Evolutionary conservation across 2,113 vertebrate genomes (phyloP).

Genomic region (Strigops habroptila): DNA sequence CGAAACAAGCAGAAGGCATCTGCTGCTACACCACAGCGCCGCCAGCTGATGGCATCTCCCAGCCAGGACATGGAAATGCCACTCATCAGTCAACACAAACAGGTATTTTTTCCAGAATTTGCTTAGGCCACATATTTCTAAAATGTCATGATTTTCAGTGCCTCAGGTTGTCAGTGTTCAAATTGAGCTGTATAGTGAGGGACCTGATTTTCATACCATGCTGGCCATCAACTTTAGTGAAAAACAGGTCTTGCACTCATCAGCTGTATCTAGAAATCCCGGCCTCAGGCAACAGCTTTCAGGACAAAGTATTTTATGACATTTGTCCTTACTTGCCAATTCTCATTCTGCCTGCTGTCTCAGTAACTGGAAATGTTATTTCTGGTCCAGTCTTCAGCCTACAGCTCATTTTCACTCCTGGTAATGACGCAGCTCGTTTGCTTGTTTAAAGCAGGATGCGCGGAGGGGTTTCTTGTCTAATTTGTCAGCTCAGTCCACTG

Average conservation of each 20-base stretch:
- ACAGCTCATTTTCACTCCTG: neutral
- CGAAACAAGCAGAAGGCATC: constrained; percentile 92
- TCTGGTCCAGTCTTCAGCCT: neutral
- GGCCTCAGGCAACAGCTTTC: neutral
- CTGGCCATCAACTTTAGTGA: neutral
- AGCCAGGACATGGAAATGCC: constrained; percentile 94
- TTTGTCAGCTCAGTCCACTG: neutral
- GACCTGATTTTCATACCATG: neutral
- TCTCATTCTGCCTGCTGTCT: neutral
- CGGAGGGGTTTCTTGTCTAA: neutral
- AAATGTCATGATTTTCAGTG: rapidly evolving
- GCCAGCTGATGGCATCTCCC: constrained; percentile 84
- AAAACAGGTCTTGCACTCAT: neutral
- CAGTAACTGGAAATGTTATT: neutral
- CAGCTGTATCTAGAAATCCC: neutral
- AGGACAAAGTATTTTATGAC: neutral
- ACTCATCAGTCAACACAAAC: constrained; percentile 89
- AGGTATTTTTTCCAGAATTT: constrained; percentile 72
- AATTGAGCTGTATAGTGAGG: neutral
- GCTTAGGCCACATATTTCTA: neutral
- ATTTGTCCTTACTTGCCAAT: neutral
- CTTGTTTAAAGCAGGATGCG: neutral
- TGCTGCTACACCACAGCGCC: constrained; percentile 78
- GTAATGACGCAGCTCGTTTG: rapidly evolving
- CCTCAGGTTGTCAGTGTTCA: neutral